These are phyloP conservation scores for Chrysopilus asiliformis DNA, from an alignment of 2,888 invertebrate genomes.

Conservation along the genomic window DNA sequence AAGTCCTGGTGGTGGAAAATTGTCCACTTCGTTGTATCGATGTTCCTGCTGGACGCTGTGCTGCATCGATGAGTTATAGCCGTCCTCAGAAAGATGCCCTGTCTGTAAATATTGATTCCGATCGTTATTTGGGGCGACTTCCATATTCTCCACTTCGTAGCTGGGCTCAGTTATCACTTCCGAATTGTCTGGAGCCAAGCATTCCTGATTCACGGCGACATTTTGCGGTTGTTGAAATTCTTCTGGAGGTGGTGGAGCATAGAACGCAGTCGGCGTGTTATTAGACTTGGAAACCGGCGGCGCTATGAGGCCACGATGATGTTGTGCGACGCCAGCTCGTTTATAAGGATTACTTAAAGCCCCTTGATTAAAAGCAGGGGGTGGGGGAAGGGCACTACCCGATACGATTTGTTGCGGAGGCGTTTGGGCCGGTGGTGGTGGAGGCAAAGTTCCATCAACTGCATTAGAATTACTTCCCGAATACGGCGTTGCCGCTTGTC, in stretches of 20 bases:
- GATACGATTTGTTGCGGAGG: background rate
- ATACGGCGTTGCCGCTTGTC: conserved; percentile 1
- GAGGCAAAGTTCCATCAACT: background rate
- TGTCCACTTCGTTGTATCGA: conserved; percentile 31
- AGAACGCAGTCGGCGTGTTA: conserved; percentile 14
- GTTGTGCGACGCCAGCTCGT: conserved; percentile 24
- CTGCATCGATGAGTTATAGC: conserved; percentile 20
- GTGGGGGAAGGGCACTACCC: conserved; percentile 8
- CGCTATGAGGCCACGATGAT: conserved; percentile 35
- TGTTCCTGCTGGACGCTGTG: conserved; percentile 21
- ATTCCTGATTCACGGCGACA: conserved; percentile 47
- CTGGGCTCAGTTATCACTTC: conserved; percentile 44
- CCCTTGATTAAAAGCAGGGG: conserved; percentile 2
- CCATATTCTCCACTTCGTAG: conserved; percentile 32
- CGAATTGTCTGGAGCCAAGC: conserved; percentile 49
- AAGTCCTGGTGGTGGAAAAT: conserved; percentile 48
- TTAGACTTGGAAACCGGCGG: conserved; percentile 31
- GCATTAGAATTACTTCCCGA: background rate
- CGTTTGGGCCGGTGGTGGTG: conserved; percentile 9
- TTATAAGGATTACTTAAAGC: conserved; percentile 27
- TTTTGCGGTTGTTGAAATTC: conserved; percentile 31
- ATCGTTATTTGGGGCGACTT: conserved; percentile 50
- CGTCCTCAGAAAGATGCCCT: conserved; percentile 51
- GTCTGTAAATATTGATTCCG: conserved; percentile 66
- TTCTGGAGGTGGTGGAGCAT: conserved; percentile 22